These are phyloP conservation scores for Melopsittacus undulatus DNA, from an alignment of 2,797 vertebrate genomes.

Conservation along the genomic window DNA sequence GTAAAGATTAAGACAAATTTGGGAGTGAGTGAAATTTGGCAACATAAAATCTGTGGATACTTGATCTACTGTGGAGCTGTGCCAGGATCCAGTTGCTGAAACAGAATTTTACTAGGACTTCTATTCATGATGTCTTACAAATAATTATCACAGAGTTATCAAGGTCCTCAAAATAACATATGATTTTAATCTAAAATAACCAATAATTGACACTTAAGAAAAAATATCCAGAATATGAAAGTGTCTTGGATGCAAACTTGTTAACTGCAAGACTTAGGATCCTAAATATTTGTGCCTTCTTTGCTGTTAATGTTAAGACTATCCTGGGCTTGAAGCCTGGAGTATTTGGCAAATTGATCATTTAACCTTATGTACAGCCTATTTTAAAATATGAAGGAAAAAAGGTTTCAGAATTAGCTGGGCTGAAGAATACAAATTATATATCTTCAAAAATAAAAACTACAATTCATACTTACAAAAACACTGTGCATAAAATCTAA, in stretches of 20 bases:
- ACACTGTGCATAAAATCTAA: background rate
- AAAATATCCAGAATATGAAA: slow-evolving; percentile 16
- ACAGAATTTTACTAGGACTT: slow-evolving; percentile 4
- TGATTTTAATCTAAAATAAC: slow-evolving; percentile 35
- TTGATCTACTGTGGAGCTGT: background rate
- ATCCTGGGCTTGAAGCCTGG: background rate
- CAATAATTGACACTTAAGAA: slow-evolving; percentile 22
- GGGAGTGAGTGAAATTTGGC: background rate
- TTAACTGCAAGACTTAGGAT: background rate
- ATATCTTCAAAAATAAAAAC: background rate
- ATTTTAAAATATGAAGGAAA: background rate
- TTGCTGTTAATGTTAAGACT: background rate
- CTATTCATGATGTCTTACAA: slow-evolving; percentile 13
- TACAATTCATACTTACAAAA: background rate
- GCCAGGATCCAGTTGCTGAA: slow-evolving; percentile 4
- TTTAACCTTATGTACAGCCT: background rate
- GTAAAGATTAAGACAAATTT: background rate
- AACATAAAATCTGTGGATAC: background rate
- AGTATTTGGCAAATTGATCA: slow-evolving; percentile 4
- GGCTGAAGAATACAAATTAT: background rate
- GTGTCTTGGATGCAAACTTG: background rate
- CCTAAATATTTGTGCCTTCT: slow-evolving; percentile 42
- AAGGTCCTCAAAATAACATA: slow-evolving; percentile 53
- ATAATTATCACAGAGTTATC: slow-evolving; percentile 34
- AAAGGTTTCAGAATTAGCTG: background rate